A percentile compares a stretch with the other conserved stretches of the same genome.
phyloP scores from a whole-genome alignment of 2,113 vertebrate species.

The Myotis brandtii region DNA sequence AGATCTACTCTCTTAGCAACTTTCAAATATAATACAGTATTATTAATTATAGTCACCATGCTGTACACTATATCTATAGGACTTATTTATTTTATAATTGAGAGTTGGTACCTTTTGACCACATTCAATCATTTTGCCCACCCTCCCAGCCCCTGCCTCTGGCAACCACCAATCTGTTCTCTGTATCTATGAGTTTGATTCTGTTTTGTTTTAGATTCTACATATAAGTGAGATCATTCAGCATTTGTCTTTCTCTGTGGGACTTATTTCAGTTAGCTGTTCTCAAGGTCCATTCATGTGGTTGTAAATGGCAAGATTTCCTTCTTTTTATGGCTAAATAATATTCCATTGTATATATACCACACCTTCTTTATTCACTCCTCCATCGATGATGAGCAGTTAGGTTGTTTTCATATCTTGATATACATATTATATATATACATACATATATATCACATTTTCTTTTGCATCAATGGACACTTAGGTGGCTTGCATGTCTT shows the following conservation, averaged over 20 bases:
- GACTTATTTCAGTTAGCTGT: not conserved
- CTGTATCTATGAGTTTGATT: not conserved
- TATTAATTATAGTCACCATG: not conserved
- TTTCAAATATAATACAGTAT: not conserved
- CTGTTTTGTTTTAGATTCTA: not conserved
- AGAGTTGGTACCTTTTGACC: not conserved
- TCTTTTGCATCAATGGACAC: not conserved
- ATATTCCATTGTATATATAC: too few species aligned
- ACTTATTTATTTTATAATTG: not conserved
- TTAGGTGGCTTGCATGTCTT: not conserved
- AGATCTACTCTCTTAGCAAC: not conserved
- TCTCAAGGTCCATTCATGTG: not conserved
- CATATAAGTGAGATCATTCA: not conserved
- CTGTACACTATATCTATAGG: not conserved
- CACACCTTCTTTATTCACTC: too few species aligned
- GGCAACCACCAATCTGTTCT: not conserved
- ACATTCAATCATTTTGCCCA: not conserved
- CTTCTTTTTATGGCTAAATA: not conserved
- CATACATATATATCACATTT: not conserved
- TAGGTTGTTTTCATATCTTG: too few species aligned
- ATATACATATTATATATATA: not conserved
- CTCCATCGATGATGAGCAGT: too few species aligned
- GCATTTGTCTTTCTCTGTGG: slow-evolving; percentile 12
- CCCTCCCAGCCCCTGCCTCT: not conserved
- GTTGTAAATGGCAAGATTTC: not conserved